These are phyloP conservation scores for Pavo muticus DNA, from an alignment of 2,113 vertebrate species.

Conservation along the genomic window DNA sequence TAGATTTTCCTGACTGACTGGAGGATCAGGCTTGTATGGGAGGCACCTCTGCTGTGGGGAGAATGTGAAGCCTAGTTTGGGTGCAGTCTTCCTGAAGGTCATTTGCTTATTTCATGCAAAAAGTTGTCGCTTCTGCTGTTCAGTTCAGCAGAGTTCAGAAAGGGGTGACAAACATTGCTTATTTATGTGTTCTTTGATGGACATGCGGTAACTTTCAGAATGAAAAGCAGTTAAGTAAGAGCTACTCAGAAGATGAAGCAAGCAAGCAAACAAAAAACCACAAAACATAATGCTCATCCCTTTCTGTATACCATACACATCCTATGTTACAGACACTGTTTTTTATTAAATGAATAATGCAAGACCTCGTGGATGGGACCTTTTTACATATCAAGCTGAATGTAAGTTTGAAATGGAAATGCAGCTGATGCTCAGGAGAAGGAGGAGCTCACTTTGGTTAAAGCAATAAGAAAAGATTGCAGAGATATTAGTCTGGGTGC, in stretches of 20 bases:
- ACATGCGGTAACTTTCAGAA: neutral
- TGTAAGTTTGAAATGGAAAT: neutral
- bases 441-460: neutral
- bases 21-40: neutral
- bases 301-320: neutral
- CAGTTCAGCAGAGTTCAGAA: neutral
- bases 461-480: neutral
- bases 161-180: neutral
- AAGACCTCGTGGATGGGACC: neutral
- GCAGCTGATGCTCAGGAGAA: neutral
- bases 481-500: neutral
- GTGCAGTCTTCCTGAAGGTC: neutral
- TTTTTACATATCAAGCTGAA: neutral
- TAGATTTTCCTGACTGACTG: neutral
- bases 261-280: neutral
- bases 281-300: neutral
- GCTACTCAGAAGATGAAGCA: neutral
- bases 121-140: neutral
- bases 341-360: neutral
- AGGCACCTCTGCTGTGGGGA: neutral
- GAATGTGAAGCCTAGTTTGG: neutral
- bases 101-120: neutral
- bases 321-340: neutral
- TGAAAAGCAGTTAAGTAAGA: neutral
- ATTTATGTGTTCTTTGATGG: neutral